Base-by-base conservation (phyloP, 2,888 invertebrate species). In the Leptinotarsa haldemani region DNA sequence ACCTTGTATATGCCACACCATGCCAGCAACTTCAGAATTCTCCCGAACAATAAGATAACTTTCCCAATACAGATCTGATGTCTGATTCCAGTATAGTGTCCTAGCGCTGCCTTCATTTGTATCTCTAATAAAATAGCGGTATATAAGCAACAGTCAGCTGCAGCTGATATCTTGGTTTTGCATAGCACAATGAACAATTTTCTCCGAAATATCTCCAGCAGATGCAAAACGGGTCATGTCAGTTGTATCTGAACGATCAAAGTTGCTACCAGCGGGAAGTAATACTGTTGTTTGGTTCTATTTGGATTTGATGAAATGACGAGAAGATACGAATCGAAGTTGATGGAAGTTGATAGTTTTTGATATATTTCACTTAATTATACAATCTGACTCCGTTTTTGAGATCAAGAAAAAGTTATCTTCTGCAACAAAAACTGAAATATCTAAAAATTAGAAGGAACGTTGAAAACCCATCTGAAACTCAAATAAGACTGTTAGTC, bases 191-290 rank as follows among this genome's bases (percentile, higher is more conserved):
- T 5, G 61, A 73, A 73, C 73, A 68, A 65, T 73, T 70, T 52
- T 53, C 66, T 58, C 50, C 50, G 63, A 58, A 73, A 73, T 73
- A 70, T 73, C 66, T 66, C 47, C 52, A 58, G 58, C 65, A 69
- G 25, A 73, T 73, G 73, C 69, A 69, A 73, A 65, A 46, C 69
- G 66, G 64, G 56, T 52, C 65, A 61, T 22, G 30, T 61, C 61
- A 13, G 56, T 73, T 73, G 69, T 69, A 73, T 73, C 73, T 73
- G 69, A 73, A 73, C 73, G 73, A 69, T 65, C 56, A 65, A 73
- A 73, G 69, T 73, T 70, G 16, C 70, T 47, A 46, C 50, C 15
- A 20, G 50, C 22, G 70, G 50, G 5, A 52, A 20, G 46, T 53
- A 40, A 56, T 22, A 56, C 22, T 56, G 56, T 56, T 56, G 22